Evolutionary conservation across 2,113 vertebrate species (phyloP).

Genomic region (Hylia prasina): DNA sequence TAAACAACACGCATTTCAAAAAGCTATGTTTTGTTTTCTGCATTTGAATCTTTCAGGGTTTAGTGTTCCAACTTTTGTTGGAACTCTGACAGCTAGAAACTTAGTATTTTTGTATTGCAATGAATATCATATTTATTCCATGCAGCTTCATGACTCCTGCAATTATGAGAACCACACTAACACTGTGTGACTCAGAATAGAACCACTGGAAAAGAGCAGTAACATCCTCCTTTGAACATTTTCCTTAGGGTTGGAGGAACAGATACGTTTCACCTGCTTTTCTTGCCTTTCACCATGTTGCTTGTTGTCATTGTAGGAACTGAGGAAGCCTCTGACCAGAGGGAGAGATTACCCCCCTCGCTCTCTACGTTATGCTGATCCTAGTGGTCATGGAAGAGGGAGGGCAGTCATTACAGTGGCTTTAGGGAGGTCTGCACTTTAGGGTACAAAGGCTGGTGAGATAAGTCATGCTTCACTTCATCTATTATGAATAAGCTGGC

Average conservation of each 20-base stretch:
- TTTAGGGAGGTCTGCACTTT: not conserved
- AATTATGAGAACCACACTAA: not conserved
- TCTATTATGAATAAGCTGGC: not conserved
- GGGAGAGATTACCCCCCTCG: accelerated
- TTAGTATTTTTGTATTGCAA: not conserved
- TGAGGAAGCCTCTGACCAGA: not conserved
- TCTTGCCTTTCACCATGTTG: not conserved
- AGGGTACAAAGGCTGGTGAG: not conserved
- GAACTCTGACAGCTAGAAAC: not conserved
- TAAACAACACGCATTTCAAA: not conserved
- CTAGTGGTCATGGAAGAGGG: not conserved
- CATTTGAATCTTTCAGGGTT: not conserved
- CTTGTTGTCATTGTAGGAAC: accelerated
- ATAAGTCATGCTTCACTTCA: not conserved
- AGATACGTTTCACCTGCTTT: not conserved
- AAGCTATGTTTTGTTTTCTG: not conserved
- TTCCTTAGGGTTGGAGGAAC: not conserved
- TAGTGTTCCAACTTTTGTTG: not conserved
- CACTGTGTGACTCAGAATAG: not conserved
- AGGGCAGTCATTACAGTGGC: not conserved
- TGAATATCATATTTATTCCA: not conserved
- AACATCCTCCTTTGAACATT: not conserved
- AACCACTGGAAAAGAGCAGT: not conserved
- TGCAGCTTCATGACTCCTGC: not conserved
- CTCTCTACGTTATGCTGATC: not conserved